These are phyloP conservation scores for Nixonia krombeini DNA, from an alignment of 1,140 invertebrate genomes.

Conservation along the genomic window DNA sequence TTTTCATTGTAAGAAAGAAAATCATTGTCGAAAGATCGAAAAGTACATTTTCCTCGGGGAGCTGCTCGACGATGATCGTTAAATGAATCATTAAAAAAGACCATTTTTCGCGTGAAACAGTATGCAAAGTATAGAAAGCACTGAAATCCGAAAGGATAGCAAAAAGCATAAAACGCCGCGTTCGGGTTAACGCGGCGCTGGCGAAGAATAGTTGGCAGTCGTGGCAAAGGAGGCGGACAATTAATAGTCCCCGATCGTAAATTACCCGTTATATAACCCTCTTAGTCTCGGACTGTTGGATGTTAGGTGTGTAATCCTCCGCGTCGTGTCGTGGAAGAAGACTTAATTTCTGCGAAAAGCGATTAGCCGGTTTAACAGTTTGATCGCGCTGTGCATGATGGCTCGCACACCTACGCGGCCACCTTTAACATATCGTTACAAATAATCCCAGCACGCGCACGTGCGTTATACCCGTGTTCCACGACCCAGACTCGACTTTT, in stretches of 20 bases:
- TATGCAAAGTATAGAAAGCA: too few species aligned
- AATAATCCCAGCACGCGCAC: slow-evolving; percentile 20
- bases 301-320: slow-evolving; percentile 36
- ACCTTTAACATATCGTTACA: slow-evolving; percentile 6
- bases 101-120: too few species aligned
- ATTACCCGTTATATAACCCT: slow-evolving; percentile 49
- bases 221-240: slow-evolving; percentile 39
- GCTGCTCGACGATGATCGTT: too few species aligned
- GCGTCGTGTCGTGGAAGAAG: slow-evolving; percentile 27
- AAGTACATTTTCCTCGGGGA: too few species aligned
- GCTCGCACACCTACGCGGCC: slow-evolving; percentile 27
- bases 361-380: slow-evolving; percentile 42
- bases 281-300: slow-evolving; percentile 27
- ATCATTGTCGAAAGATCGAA: too few species aligned
- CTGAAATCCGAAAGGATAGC: too few species aligned
- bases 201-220: too few species aligned
- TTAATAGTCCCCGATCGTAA: slow-evolving; percentile 47
- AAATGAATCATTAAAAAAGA: too few species aligned
- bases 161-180: slow-evolving; percentile 10
- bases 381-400: slow-evolving; percentile 19
- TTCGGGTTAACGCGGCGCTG: too few species aligned
- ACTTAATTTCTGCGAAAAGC: slow-evolving; percentile 37
- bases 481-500: slow-evolving; percentile 2
- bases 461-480: slow-evolving; percentile 16
- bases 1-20: too few species aligned